A percentile compares a stretch with the other conserved stretches of the same genome.
phyloP scores from a whole-genome alignment of 1,140 invertebrate species.

The Steinernema feltiae region DNA sequence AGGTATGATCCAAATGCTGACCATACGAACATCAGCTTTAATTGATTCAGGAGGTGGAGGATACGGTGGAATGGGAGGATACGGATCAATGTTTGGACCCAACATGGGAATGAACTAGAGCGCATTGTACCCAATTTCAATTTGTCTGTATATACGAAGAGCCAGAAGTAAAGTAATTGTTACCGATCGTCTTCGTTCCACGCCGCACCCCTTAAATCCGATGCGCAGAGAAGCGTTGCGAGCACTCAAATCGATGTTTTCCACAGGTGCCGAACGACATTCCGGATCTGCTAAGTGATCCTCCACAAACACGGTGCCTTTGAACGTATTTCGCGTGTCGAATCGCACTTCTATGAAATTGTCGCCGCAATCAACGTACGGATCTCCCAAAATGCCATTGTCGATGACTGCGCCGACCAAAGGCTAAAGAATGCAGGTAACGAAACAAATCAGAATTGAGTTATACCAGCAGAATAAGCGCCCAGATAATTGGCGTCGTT shows the following conservation, averaged over 20 bases:
- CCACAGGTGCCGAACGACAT: constrained; percentile 44
- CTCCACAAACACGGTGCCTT: constrained; percentile 53
- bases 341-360: constrained; percentile 54
- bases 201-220: constrained; percentile 47
- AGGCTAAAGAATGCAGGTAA: too few species aligned
- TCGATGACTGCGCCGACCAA: background rate
- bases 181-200: constrained; percentile 47
- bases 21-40: background rate
- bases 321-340: constrained; percentile 50
- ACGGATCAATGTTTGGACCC: constrained; percentile 23
- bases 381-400: constrained; percentile 52
- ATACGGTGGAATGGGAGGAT: constrained; percentile 36
- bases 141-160: constrained; percentile 14
- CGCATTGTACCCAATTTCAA: background rate
- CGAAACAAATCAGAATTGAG: too few species aligned
- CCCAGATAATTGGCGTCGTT: too few species aligned
- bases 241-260: constrained; percentile 25
- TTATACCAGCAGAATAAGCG: too few species aligned
- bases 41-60: constrained; percentile 20
- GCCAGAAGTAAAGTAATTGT: constrained; percentile 29
- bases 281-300: constrained; percentile 49
- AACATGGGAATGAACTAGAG: background rate
- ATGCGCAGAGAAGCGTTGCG: constrained; percentile 49
- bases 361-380: constrained; percentile 51
- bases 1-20: constrained; percentile 16